Evolutionary conservation across 2,888 invertebrate genomes (phyloP).

Genomic region (Druceiella hillmani): DNA sequence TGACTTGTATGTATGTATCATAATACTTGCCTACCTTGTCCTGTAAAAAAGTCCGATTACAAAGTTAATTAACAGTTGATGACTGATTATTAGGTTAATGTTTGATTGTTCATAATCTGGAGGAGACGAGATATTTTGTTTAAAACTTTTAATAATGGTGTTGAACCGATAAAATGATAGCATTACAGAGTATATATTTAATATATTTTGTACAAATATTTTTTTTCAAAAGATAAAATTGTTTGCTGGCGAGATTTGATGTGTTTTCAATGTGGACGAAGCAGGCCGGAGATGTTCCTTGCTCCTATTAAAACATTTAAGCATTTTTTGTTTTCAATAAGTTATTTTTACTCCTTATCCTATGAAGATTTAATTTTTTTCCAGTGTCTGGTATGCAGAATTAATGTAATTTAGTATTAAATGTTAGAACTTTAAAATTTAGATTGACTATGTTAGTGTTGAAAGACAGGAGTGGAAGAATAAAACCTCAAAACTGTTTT

Average conservation of each 20-base stretch:
- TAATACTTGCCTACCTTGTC: slow-evolving; percentile 3
- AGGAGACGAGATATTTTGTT: slow-evolving; percentile 49
- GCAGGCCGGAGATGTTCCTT: slow-evolving; percentile 31
- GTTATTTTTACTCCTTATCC: too few relatives aligned
- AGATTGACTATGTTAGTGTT: slow-evolving; percentile 26
- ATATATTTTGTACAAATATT: slow-evolving; percentile 56
- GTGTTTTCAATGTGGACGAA: slow-evolving; percentile 47
- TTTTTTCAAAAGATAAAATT: slow-evolving; percentile 56
- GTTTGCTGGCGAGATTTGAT: slow-evolving; percentile 47
- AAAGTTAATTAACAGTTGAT: not conserved
- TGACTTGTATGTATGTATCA: slow-evolving; percentile 27
- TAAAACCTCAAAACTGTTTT: slow-evolving; percentile 13
- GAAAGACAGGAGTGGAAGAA: slow-evolving; percentile 10
- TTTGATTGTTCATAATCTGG: slow-evolving; percentile 43
- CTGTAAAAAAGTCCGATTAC: slow-evolving; percentile 5
- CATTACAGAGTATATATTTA: slow-evolving; percentile 56
- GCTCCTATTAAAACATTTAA: too few relatives aligned
- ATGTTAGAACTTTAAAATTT: too few relatives aligned
- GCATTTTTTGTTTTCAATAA: too few relatives aligned
- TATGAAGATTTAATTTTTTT: too few relatives aligned
- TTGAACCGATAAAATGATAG: slow-evolving; percentile 48
- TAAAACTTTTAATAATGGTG: slow-evolving; percentile 53
- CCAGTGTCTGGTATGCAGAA: slow-evolving; percentile 28
- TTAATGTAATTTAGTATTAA: slow-evolving; percentile 30
- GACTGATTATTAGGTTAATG: slow-evolving; percentile 36